Percentiles rank a stretch among this genome's conserved stretches.
Conservation (phyloP, 2,113 vertebrate genomes). For the Amia ocellicauda region DNA sequence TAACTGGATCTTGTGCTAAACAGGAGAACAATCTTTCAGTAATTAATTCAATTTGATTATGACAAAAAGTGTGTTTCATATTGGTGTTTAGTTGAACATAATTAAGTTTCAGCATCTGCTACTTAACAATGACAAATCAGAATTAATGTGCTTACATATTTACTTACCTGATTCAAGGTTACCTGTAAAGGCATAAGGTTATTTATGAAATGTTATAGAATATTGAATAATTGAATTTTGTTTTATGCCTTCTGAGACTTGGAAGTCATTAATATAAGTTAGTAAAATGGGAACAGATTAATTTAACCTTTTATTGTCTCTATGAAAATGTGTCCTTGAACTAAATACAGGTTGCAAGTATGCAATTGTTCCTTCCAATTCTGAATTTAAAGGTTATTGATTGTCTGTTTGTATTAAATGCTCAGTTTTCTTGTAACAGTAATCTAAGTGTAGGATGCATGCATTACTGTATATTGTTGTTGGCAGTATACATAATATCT, state of each 20-base stretch:
- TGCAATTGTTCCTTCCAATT: background rate
- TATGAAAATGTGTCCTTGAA: conserved; percentile 8
- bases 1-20: no score
- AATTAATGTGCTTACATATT: conserved; percentile 23
- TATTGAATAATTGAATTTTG: conserved; percentile 18
- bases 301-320: conserved; percentile 7
- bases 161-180: conserved; percentile 20
- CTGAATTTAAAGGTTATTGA: no score
- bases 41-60: no score
- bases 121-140: conserved; percentile 13
- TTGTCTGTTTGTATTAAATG: no score
- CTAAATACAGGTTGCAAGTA: conserved; percentile 6
- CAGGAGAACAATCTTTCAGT: no score
- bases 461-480: no score
- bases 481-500: no score
- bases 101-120: background rate
- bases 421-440: no score
- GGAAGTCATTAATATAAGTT: conserved; percentile 19
- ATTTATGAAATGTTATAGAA: conserved; percentile 15
- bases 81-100: no score
- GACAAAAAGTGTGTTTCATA: no score
- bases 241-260: conserved; percentile 15
- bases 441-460: no score
- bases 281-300: conserved; percentile 14
- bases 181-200: conserved; percentile 9